These are phyloP conservation scores for Parauchenoglanis ngamensis DNA, from an alignment of 2,797 vertebrate species.

Conservation along the genomic window DNA sequence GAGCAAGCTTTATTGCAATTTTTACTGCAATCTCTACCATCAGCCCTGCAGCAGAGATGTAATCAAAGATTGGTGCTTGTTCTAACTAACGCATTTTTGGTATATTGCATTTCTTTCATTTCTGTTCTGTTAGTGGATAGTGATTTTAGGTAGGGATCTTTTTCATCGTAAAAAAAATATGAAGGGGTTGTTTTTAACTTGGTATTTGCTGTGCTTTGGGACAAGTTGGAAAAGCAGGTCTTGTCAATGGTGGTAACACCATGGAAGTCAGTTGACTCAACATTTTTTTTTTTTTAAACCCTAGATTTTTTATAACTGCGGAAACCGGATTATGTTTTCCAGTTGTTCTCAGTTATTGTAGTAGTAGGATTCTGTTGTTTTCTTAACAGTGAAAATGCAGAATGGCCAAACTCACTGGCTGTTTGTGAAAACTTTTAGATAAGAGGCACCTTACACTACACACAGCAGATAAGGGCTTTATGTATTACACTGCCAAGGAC, in stretches of 20 bases:
- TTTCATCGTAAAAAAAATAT: not conserved
- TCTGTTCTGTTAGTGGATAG: not conserved
- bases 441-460: constrained; percentile 52
- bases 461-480: constrained; percentile 74
- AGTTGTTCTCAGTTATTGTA: not conserved
- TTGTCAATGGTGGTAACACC: not conserved
- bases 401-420: not conserved
- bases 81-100: not conserved
- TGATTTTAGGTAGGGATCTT: not conserved
- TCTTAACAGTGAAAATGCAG: not conserved
- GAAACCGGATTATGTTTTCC: not conserved
- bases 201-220: not conserved
- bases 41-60: constrained; percentile 46
- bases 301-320: not conserved
- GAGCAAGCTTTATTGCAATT: constrained; percentile 58
- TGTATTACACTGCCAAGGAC: constrained; percentile 70
- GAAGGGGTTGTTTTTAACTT: constrained; percentile 5
- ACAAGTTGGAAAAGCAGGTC: not conserved
- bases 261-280: not conserved
- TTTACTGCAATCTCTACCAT: constrained; percentile 24
- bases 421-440: constrained; percentile 51
- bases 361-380: not conserved
- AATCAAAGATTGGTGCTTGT: constrained; percentile 10
- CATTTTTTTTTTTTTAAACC: not conserved
- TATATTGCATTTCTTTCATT: not conserved